Evolutionary conservation across 2,888 invertebrate species (phyloP).

Genomic region (Lasius platythorax): DNA sequence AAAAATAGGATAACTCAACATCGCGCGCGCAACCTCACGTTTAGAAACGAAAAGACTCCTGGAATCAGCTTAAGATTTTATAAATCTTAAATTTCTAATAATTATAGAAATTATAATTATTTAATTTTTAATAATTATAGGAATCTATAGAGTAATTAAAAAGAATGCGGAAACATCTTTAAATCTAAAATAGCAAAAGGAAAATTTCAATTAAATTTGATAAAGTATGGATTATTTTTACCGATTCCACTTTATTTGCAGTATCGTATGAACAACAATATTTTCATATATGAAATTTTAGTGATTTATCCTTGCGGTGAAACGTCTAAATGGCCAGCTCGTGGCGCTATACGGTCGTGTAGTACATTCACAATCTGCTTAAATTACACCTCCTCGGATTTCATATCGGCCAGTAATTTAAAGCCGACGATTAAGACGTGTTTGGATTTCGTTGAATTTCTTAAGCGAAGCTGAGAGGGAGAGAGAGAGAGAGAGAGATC

Average conservation of each 20-base stretch:
- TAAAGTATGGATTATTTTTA: background rate
- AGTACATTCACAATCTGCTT: conserved; percentile 63
- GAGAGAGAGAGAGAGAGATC: background rate
- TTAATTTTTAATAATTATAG: background rate
- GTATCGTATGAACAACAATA: background rate
- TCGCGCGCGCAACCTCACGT: background rate
- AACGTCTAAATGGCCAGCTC: conserved; percentile 25
- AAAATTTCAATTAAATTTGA: conserved; percentile 1
- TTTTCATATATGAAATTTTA: conserved; percentile 38
- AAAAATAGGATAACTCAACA: background rate
- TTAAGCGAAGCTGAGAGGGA: conserved; percentile 15
- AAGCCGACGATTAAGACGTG: conserved; percentile 75
- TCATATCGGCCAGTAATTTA: conserved; percentile 73
- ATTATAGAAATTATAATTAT: too few species aligned
- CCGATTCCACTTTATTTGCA: background rate
- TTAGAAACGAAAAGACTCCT: background rate
- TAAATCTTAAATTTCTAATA: background rate
- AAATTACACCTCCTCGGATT: conserved; percentile 74
- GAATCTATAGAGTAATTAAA: background rate
- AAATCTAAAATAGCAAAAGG: background rate
- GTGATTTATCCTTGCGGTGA: conserved; percentile 18
- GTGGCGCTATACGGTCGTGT: conserved; percentile 65
- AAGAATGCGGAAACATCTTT: background rate
- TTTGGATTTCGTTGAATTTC: conserved; percentile 66
- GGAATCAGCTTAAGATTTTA: background rate